Conservation (phyloP, 2,888 invertebrate species). For the Merodon equestris region DNA sequence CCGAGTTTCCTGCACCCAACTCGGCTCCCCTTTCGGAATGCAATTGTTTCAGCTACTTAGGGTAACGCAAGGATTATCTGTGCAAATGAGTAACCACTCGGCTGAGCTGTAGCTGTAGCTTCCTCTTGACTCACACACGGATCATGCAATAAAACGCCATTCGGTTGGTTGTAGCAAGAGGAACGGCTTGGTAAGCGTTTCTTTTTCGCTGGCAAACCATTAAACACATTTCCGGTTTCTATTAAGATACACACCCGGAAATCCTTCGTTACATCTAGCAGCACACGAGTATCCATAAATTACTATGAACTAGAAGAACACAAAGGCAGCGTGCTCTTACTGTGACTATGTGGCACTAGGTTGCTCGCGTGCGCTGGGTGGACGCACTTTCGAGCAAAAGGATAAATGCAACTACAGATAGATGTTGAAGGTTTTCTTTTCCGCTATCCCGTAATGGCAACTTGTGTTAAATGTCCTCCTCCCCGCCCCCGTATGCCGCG, state of each 20-base stretch:
- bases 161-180: no score
- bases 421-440: conserved; percentile 13
- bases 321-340: conserved; percentile 3
- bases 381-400: conserved; percentile 5
- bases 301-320: background rate
- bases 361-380: background rate
- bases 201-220: conserved; percentile 34
- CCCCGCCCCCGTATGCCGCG: no score
- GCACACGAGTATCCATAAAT: conserved; percentile 19
- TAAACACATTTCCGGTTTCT: conserved; percentile 49
- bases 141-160: no score
- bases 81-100: no score
- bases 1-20: no score
- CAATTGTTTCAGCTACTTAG: no score
- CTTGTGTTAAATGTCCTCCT: conserved; percentile 32
- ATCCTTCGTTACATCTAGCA: conserved; percentile 35
- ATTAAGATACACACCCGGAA: conserved; percentile 42
- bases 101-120: no score
- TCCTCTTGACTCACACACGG: no score
- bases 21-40: no score
- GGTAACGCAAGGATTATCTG: no score
- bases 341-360: background rate
- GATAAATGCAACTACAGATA: conserved; percentile 3
- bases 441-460: conserved; percentile 21
- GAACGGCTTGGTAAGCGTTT: no score